These are phyloP conservation scores for Zaprionus ornatus DNA, from an alignment of 1,140 invertebrate species.

Conservation along the genomic window DNA sequence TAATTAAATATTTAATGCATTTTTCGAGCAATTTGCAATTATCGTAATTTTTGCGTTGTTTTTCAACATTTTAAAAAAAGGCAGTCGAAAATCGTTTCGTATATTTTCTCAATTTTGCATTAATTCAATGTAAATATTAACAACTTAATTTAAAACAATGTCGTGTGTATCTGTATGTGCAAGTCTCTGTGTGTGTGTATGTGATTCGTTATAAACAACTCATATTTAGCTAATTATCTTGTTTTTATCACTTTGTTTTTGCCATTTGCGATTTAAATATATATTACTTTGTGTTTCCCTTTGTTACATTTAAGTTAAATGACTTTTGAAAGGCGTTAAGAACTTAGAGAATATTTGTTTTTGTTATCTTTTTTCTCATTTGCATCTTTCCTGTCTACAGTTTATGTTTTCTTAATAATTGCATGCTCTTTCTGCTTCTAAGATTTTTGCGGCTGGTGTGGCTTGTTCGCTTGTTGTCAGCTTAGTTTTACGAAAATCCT, in stretches of 20 bases:
- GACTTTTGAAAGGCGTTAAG: conserved; percentile 62
- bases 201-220: conserved; percentile 52
- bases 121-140: conserved; percentile 64
- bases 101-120: conserved; percentile 49
- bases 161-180: conserved; percentile 28
- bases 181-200: conserved; percentile 32
- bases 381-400: conserved; percentile 47
- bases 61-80: conserved; percentile 71
- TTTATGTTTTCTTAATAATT: conserved; percentile 32
- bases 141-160: conserved; percentile 58
- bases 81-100: conserved; percentile 78
- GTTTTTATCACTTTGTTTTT: conserved; percentile 63
- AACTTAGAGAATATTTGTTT: conserved; percentile 52
- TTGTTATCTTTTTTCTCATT: conserved; percentile 13
- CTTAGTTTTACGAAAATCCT: conserved; percentile 86
- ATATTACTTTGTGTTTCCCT: conserved; percentile 80
- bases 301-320: conserved; percentile 73
- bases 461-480: conserved; percentile 46
- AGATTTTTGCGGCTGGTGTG: conserved; percentile 14
- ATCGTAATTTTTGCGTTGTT: conserved; percentile 34
- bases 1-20: conserved; percentile 60
- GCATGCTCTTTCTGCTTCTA: conserved; percentile 21
- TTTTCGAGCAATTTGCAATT: conserved; percentile 65
- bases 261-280: conserved; percentile 59
- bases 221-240: conserved; percentile 52